Evolutionary conservation across 2,113 vertebrate species (phyloP).

Genomic region (Paradisaea rubra): DNA sequence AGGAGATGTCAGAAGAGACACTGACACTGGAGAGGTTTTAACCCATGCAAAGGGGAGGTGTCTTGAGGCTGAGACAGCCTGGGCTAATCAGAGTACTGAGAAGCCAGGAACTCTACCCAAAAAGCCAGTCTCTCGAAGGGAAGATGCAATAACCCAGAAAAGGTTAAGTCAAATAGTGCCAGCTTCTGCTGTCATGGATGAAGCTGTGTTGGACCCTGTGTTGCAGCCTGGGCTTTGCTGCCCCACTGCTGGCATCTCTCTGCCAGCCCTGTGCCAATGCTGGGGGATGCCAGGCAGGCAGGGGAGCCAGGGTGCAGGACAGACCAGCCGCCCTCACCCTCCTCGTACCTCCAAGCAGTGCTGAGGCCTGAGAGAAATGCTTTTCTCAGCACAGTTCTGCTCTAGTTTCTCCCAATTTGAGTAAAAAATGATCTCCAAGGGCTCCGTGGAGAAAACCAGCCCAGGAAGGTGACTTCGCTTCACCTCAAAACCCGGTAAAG

Average conservation of each 20-base stretch:
- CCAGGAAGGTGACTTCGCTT: conserved; percentile 50
- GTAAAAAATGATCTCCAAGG: neutral
- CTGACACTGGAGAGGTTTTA: neutral
- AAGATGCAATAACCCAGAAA: neutral
- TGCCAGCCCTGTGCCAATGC: neutral
- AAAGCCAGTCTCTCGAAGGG: neutral
- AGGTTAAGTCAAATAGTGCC: neutral
- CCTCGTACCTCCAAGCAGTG: neutral
- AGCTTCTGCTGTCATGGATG: neutral
- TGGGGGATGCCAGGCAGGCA: neutral
- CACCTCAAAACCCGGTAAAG: conserved; percentile 45
- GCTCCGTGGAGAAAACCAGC: neutral
- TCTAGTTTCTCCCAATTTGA: conserved; percentile 31
- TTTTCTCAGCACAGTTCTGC: conserved; percentile 46
- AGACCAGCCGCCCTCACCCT: rapidly evolving
- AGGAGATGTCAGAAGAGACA: neutral
- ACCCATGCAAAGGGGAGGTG: neutral
- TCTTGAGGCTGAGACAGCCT: neutral
- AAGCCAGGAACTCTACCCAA: neutral
- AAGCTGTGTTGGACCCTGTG: neutral
- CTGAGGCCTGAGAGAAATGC: conserved; percentile 1
- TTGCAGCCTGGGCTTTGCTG: neutral
- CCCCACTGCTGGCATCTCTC: neutral
- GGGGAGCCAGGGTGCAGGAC: neutral
- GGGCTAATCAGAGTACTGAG: neutral